Evolutionary conservation across 35 echinoderm and acorn worm species (phyloP).

Genomic region (Patiria miniata): DNA sequence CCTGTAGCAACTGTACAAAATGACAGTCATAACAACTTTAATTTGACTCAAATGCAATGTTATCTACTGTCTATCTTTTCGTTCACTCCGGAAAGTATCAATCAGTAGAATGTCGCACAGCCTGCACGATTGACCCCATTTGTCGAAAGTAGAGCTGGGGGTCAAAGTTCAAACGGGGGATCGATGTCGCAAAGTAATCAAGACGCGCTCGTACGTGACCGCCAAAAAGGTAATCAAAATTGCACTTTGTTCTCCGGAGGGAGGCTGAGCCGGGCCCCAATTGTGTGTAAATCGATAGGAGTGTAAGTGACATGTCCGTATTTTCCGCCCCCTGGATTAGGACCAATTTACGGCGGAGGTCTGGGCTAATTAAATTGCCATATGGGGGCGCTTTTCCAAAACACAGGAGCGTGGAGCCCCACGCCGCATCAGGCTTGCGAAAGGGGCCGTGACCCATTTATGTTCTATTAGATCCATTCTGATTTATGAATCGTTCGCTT

Average conservation of each 20-base stretch:
- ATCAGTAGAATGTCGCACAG: too few relatives aligned
- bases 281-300: neutral
- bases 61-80: too few relatives aligned
- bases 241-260: conserved; percentile 24
- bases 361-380: conserved; percentile 9
- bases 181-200: neutral
- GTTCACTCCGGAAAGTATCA: too few relatives aligned
- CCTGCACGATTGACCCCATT: too few relatives aligned
- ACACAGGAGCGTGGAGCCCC: too few relatives aligned
- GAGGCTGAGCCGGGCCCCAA: neutral
- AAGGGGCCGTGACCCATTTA: too few relatives aligned
- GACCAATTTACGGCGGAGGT: neutral
- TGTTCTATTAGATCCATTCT: too few relatives aligned
- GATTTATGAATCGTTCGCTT: too few relatives aligned
- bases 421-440: too few relatives aligned
- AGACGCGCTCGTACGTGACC: neutral
- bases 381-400: neutral
- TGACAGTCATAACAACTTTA: too few relatives aligned
- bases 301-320: neutral
- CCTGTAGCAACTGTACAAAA: too few relatives aligned
- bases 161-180: neutral
- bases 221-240: conserved; percentile 20
- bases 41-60: too few relatives aligned
- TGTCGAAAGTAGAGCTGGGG: conserved; percentile 4
- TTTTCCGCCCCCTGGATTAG: conserved; percentile 2